phyloP scores from a whole-genome alignment of 2,797 vertebrate genomes.

The Pogoniulus pusillus region DNA sequence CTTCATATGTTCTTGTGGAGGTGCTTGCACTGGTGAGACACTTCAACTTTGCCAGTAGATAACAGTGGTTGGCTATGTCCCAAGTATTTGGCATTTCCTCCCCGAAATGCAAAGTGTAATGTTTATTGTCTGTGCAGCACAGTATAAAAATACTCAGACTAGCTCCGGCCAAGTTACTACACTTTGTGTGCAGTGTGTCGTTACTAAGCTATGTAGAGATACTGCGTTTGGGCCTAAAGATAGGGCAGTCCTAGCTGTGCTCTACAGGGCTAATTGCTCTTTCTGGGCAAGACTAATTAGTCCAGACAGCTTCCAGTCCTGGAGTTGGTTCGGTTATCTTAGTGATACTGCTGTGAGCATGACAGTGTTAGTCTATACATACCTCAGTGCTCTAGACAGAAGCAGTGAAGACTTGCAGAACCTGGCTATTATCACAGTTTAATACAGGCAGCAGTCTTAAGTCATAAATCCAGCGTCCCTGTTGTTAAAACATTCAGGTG shows the following conservation, averaged over 20 bases:
- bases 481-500: not conserved
- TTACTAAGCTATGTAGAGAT: not conserved
- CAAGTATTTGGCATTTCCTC: not conserved
- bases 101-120: not conserved
- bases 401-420: not conserved
- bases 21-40: not conserved
- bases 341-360: not conserved
- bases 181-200: rapidly evolving
- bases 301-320: not conserved
- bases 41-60: not conserved
- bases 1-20: not conserved
- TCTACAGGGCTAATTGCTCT: not conserved
- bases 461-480: not conserved
- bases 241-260: not conserved
- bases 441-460: not conserved
- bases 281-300: not conserved
- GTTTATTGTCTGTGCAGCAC: not conserved
- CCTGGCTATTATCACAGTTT: rapidly evolving
- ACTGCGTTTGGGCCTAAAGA: not conserved
- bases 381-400: not conserved
- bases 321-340: not conserved
- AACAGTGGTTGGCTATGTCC: not conserved
- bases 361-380: rapidly evolving
- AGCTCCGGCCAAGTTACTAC: not conserved
- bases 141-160: not conserved